Conservation (phyloP, 2,797 vertebrate species). For the Gambusia yucatana region DNA sequence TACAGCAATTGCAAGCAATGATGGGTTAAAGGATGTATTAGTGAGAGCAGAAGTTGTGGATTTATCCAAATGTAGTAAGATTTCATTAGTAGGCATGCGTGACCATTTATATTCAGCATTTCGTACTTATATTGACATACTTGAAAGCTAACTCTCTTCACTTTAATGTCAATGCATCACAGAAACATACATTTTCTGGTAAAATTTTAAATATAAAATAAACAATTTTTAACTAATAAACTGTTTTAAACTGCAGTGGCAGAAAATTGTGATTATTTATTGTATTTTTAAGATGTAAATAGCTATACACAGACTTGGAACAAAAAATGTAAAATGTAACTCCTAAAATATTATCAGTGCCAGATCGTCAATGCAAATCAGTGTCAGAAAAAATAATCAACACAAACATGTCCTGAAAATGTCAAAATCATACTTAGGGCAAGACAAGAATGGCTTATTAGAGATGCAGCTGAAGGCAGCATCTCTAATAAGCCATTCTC, state of each 20-base stretch:
- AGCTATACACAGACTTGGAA: neutral
- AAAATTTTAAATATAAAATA: neutral
- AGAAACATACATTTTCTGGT: neutral
- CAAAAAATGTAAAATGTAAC: neutral
- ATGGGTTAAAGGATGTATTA: neutral
- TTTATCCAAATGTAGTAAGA: neutral
- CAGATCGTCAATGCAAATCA: neutral
- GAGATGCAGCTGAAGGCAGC: neutral
- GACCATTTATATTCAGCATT: neutral
- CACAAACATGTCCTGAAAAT: neutral
- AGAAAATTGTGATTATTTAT: neutral
- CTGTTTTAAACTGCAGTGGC: neutral
- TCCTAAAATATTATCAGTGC: neutral
- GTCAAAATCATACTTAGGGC: neutral
- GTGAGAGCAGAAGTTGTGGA: neutral
- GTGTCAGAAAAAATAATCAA: neutral
- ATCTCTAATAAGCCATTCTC: too few species aligned
- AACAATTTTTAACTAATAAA: neutral
- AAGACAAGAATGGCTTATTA: neutral
- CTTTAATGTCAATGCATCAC: neutral
- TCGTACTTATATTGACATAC: neutral
- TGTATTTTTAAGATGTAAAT: neutral
- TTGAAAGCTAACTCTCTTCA: neutral
- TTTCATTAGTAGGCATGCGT: neutral
- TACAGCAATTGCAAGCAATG: slow-evolving; percentile 1